These are phyloP conservation scores for Slavum lentiscoides DNA, from an alignment of 2,888 invertebrate genomes.

Conservation along the genomic window DNA sequence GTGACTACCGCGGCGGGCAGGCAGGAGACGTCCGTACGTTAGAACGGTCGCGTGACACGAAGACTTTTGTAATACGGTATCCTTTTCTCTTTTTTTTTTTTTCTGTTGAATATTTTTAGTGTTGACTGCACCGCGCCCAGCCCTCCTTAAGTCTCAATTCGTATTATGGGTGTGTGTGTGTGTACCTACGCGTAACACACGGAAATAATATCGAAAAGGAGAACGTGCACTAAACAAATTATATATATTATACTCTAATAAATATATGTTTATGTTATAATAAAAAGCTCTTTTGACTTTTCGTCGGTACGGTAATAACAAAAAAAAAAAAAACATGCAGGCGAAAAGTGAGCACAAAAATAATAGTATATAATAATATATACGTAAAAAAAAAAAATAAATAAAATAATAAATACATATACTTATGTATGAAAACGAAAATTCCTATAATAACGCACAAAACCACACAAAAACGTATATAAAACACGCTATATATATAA, in stretches of 20 bases:
- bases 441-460: constrained; percentile 4
- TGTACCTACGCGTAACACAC: too few relatives aligned
- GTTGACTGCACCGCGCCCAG: neutral
- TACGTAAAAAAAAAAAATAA: too few relatives aligned
- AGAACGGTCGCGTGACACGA: constrained; percentile 50
- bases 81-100: constrained; percentile 7
- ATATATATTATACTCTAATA: too few relatives aligned
- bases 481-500: too few relatives aligned
- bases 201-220: neutral
- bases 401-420: neutral
- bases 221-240: neutral
- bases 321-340: constrained; percentile 21
- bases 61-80: constrained; percentile 44
- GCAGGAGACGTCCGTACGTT: constrained; percentile 52
- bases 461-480: neutral
- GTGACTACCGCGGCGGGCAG: too few relatives aligned
- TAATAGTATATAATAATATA: constrained; percentile 18
- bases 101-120: constrained; percentile 19
- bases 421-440: constrained; percentile 27
- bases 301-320: constrained; percentile 35
- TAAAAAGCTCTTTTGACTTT: constrained; percentile 46
- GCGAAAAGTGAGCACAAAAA: constrained; percentile 38
- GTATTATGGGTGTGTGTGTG: too few relatives aligned
- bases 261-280: neutral
- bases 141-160: neutral